These are phyloP conservation scores for Bolborhynchus lineola DNA, from an alignment of 2,113 vertebrate genomes.

Conservation along the genomic window DNA sequence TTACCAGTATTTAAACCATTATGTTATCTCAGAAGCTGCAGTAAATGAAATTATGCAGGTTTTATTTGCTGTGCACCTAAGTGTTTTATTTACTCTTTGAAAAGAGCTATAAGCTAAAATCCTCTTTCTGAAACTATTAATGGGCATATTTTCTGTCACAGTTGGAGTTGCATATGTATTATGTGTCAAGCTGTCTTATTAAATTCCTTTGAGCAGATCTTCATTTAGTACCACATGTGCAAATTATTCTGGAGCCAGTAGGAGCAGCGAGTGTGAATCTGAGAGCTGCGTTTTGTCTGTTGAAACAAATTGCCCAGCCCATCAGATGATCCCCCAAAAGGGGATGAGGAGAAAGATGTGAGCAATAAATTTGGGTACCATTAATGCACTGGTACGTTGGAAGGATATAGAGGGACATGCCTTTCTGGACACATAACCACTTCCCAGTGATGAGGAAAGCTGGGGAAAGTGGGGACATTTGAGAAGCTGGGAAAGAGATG, in stretches of 20 bases:
- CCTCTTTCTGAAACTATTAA: not conserved
- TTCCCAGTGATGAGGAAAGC: not conserved
- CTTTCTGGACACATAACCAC: not conserved
- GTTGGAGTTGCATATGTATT: not conserved
- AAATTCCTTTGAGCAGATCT: not conserved
- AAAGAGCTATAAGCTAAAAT: not conserved
- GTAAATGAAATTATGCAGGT: not conserved
- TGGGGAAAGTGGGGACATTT: not conserved
- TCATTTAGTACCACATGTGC: not conserved
- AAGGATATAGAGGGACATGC: not conserved
- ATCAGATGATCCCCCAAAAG: not conserved
- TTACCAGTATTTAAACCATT: not conserved
- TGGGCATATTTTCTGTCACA: not conserved
- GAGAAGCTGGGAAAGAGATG: slow-evolving; percentile 7
- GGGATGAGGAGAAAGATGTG: not conserved
- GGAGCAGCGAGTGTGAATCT: not conserved
- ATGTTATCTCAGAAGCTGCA: not conserved
- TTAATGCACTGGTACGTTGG: not conserved
- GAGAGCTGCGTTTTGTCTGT: not conserved
- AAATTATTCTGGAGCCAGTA: not conserved
- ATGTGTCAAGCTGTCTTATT: not conserved
- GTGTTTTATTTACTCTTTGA: not conserved
- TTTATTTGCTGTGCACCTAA: not conserved
- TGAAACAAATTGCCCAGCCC: not conserved
- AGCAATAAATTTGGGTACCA: accelerated